These are phyloP conservation scores for Promerops cafer DNA, from an alignment of 2,113 vertebrate genomes.

Conservation along the genomic window DNA sequence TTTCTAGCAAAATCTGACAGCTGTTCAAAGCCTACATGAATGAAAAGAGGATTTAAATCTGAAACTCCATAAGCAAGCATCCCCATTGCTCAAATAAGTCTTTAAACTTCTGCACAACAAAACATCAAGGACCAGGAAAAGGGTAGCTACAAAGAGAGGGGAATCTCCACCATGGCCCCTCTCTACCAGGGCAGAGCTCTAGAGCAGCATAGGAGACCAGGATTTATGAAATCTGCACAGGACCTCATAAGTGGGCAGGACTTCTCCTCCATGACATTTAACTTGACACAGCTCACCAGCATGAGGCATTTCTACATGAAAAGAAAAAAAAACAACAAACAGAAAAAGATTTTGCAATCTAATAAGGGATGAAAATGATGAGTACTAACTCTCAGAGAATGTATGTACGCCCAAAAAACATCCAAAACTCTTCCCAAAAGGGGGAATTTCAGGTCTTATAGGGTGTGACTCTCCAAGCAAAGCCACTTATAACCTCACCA, in stretches of 20 bases:
- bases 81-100: not conserved
- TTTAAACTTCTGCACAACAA: not conserved
- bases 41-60: not conserved
- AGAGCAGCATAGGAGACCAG: not conserved
- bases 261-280: not conserved
- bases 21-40: not conserved
- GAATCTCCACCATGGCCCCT: not conserved
- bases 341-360: not conserved
- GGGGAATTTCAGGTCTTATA: not conserved
- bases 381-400: not conserved
- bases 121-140: not conserved
- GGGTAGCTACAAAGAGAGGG: accelerated
- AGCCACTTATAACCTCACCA: conserved; percentile 30
- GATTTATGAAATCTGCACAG: not conserved
- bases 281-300: not conserved
- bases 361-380: not conserved
- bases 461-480: conserved; percentile 3
- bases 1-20: not conserved
- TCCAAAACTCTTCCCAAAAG: not conserved
- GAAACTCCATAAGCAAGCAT: not conserved
- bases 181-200: not conserved
- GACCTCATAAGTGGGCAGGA: not conserved
- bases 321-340: not conserved
- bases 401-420: not conserved
- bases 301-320: not conserved